Evolutionary conservation across 2,888 invertebrate genomes (phyloP), one percentile per base, ranked within the genome.

Genomic region (Dicycla oo): DNA sequence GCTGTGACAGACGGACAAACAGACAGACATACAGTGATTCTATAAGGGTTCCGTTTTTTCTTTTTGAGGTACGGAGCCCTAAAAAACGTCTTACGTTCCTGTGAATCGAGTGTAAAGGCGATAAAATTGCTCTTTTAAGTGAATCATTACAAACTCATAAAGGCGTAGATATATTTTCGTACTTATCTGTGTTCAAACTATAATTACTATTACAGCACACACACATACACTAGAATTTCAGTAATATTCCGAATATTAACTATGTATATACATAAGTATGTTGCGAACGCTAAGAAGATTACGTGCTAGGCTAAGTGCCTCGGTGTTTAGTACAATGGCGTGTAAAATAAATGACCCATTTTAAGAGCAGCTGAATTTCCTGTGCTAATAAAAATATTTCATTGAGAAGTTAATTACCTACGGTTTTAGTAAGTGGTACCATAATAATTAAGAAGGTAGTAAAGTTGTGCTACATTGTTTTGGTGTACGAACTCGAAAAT

Each of bases 201-300:
- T 53, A 20, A 38, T 45, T 20, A n/a, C 23, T 53, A 45, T 57
- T 45, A 57, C 34, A 65, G 30, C 10, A n/a, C n/a, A n/a, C n/a
- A n/a, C n/a, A n/a, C 23, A 60, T 49, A 40, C 30, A 57, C n/a
- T 4, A 65, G 38, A 75, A 75, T 71, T 56, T 64, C 51, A 70
- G 66, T 66, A 51, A 69, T 69, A 73, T 51, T 66, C 47, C 38
- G 47, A 69, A 67, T 71, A 82, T 85, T 63, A 85, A 72, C 53
- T 38, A 67, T 71, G 68, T 58, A 60, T 73, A 34, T 34, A 6
- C 6, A 15, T 62, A 76, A 63, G 72, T 74, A 72, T 69, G 53
- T 64, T 73, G 57, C n/a, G 38, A 54, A 54, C 73, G 69, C 43
- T 88, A 87, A 86, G 86, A 81, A 85, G 88, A 87, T 88, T 88